Evolutionary conservation across 2,888 invertebrate genomes (phyloP).

Genomic region (Mellilla xanthometata): DNA sequence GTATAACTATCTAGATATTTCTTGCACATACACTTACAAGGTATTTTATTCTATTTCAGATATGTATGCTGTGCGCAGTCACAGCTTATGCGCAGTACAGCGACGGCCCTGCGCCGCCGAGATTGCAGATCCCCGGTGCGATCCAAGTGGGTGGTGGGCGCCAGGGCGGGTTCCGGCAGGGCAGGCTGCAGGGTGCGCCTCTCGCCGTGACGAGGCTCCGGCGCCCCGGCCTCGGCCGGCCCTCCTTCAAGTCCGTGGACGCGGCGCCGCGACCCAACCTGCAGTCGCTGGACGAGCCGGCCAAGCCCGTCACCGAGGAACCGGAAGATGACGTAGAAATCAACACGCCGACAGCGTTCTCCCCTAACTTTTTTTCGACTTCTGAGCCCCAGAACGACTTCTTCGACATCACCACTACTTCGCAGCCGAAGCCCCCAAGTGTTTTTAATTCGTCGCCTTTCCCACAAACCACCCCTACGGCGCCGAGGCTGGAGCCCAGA

Average conservation of each 20-base stretch:
- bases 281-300: conserved; percentile 75
- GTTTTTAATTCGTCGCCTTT: conserved; percentile 68
- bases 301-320: conserved; percentile 87
- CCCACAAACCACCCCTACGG: conserved; percentile 65
- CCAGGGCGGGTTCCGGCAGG: conserved; percentile 69
- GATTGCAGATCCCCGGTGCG: conserved; percentile 86
- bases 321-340: conserved; percentile 84
- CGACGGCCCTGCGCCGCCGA: conserved; percentile 83
- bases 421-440: conserved; percentile 71
- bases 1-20: background rate
- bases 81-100: conserved; percentile 75
- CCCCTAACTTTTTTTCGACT: conserved; percentile 65
- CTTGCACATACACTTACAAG: background rate
- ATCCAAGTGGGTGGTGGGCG: conserved; percentile 68
- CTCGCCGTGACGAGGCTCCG: too few relatives aligned
- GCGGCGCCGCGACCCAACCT: conserved; percentile 69
- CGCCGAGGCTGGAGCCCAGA: conserved; percentile 63
- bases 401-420: conserved; percentile 70
- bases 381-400: conserved; percentile 73
- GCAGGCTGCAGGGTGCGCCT: conserved; percentile 57
- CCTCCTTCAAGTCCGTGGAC: conserved; percentile 73
- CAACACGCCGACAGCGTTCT: conserved; percentile 77
- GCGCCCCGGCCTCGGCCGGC: conserved; percentile 67
- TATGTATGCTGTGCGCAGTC: conserved; percentile 76
- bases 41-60: conserved; percentile 53